Conservation (phyloP, 2,113 vertebrate genomes). For the Cinclus mexicanus region DNA sequence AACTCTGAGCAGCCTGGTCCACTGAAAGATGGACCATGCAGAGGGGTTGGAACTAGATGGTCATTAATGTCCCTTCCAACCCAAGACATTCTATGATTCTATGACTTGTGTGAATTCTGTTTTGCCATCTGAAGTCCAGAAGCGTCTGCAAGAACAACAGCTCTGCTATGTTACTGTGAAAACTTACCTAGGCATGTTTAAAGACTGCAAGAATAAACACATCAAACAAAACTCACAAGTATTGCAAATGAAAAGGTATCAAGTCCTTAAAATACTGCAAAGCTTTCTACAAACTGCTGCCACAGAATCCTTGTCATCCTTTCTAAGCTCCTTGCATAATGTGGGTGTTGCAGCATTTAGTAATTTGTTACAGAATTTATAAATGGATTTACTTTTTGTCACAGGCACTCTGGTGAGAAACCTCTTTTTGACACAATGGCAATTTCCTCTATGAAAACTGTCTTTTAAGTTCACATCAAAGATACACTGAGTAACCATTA, state of each 20-base stretch:
- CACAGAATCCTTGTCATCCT: background rate
- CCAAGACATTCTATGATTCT: background rate
- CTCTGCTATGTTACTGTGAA: background rate
- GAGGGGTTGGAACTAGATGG: background rate
- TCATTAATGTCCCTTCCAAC: background rate
- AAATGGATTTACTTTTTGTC: conserved; percentile 15
- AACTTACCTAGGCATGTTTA: background rate
- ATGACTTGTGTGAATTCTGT: background rate
- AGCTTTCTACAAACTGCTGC: background rate
- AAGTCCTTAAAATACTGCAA: background rate
- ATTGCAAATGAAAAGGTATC: background rate
- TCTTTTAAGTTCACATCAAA: conserved; percentile 3
- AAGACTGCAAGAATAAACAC: background rate
- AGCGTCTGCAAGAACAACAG: background rate
- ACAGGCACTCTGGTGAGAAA: background rate
- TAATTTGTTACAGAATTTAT: background rate
- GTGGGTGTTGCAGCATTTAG: background rate
- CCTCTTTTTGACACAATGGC: background rate
- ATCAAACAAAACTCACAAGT: background rate
- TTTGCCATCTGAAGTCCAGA: background rate
- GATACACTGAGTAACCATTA: background rate
- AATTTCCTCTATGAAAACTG: background rate
- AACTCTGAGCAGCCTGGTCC: background rate
- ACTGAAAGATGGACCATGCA: background rate
- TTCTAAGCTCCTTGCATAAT: background rate